phyloP scores from a whole-genome alignment of 2,797 vertebrate species.

The Lagodon rhomboides region DNA sequence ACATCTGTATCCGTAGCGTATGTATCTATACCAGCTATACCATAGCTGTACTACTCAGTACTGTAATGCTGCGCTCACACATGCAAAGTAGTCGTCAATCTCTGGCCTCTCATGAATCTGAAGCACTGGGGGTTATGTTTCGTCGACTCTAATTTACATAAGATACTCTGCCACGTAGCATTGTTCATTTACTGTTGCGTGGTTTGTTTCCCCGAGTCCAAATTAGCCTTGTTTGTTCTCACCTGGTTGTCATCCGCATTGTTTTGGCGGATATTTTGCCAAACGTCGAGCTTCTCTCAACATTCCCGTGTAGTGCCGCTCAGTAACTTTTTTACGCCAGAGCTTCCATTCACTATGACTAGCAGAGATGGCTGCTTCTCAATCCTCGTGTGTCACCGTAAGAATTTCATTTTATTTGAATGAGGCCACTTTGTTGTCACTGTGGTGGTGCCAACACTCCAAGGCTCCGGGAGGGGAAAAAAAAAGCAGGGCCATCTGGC shows the following conservation, averaged over 20 bases:
- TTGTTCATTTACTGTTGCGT: neutral
- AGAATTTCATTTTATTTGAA: neutral
- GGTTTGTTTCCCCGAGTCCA: neutral
- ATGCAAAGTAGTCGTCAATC: neutral
- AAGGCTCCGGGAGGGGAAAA: neutral
- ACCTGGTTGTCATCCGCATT: neutral
- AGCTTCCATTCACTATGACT: neutral
- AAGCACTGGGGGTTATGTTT: neutral
- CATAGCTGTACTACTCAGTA: neutral
- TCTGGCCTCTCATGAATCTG: neutral
- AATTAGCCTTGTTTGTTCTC: neutral
- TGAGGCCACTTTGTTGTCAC: neutral
- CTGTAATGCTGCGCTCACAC: neutral
- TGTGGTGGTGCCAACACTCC: neutral
- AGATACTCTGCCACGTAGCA: too few species aligned
- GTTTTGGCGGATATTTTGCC: neutral
- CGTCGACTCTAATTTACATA: too few species aligned
- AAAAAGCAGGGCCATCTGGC: neutral
- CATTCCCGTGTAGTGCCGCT: neutral
- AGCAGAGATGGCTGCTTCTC: neutral
- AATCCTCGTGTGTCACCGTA: neutral
- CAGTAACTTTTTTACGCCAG: neutral
- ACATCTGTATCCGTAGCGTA: neutral
- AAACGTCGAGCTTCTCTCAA: neutral
- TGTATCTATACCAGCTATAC: neutral